Base-by-base conservation (phyloP, 2,797 vertebrate genomes). In the Odontamblyopus lacepedii region DNA sequence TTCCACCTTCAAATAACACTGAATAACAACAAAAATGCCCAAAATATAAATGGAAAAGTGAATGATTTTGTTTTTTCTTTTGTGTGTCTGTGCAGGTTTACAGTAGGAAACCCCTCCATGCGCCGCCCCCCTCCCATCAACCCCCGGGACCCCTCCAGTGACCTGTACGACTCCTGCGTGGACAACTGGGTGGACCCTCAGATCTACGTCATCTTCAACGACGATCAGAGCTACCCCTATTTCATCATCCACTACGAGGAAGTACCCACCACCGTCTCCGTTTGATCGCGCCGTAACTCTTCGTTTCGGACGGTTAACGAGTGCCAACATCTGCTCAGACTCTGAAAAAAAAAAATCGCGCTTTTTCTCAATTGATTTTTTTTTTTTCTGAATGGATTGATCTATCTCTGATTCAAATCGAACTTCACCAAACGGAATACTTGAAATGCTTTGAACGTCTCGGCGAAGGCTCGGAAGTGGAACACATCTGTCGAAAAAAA, bases 131-230 rank as follows among this genome's bases (percentile, higher is more conserved):
- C 98, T 0, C 97, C 97, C 0, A 93, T 99, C 82, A 96, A 96
- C 80, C 95, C 96, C 0, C 94, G 95, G 60, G 96, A 96, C 84
- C 77, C 97, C 72, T 97, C 97, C 88, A 98, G 97, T 61, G 98
- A 99, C 92, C 95, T 99, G 50, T 99, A 96, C 38, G 97, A 99
- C 95, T 99, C 97, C 32, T 99, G 97, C 7, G 97, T 98, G 92
- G 98, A 99, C 95, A 99, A 98, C 92, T 97, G 93, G 92, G 94
- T 98, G 78, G 98, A 99, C 89, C 98, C 98, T 56, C 98, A 99
- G 93, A 99, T 99, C 86, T 99, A 98, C 69, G 97, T 99, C 84
- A 98, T 99, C 92, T 99, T 99, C 89, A 99, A 99, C 1, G 97
- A 99, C 0, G 98, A 99, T 83, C 98, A 99, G 95, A 98, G 98